phyloP scores from a whole-genome alignment of 2,888 invertebrate species.

The Griposia aprilina region DNA sequence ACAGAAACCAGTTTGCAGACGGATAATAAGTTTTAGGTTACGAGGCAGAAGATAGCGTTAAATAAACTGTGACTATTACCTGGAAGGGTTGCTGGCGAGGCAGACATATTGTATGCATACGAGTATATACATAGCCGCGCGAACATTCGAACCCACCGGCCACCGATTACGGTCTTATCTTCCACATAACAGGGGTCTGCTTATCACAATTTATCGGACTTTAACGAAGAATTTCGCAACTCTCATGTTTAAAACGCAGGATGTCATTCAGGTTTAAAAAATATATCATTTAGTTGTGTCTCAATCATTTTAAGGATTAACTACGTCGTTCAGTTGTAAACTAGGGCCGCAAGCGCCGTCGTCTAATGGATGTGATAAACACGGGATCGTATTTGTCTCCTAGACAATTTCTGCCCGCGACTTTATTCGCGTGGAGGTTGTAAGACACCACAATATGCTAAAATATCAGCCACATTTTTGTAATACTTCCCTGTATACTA shows the following conservation, averaged over 20 bases:
- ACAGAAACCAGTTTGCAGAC: background rate
- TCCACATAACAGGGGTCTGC: conserved; percentile 9
- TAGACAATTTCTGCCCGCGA: background rate
- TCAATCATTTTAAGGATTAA: background rate
- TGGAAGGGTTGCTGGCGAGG: background rate
- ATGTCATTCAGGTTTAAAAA: background rate
- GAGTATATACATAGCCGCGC: background rate
- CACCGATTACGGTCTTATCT: conserved; percentile 8
- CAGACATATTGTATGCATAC: background rate
- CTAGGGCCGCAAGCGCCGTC: background rate
- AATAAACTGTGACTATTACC: background rate
- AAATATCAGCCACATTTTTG: no score
- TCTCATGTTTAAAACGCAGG: background rate
- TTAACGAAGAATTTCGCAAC: conserved; percentile 19
- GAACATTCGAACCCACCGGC: background rate
- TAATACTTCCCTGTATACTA: no score
- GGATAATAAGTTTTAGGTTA: background rate
- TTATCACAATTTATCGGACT: conserved; percentile 28
- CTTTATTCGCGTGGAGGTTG: no score
- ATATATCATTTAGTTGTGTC: background rate
- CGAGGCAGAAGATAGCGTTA: background rate
- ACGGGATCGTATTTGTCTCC: background rate
- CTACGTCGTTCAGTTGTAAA: background rate
- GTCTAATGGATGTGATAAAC: background rate
- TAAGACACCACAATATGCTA: no score